Percentiles rank a stretch among this genome's conserved stretches.
Conservation (phyloP, 2,797 vertebrate genomes). For the Falco naumanni region DNA sequence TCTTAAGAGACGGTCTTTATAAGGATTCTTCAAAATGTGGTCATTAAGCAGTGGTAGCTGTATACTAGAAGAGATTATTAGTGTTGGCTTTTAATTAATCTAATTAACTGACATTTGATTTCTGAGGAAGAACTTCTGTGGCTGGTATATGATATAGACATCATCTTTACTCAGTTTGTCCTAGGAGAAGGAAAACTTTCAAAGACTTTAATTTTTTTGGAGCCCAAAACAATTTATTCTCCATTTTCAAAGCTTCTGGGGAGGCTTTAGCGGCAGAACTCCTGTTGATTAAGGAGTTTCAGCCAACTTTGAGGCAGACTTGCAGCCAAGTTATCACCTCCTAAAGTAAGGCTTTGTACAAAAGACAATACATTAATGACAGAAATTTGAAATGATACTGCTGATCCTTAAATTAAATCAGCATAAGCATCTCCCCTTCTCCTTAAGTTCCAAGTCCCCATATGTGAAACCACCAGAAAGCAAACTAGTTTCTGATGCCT, state of each 20-base stretch:
- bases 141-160: background rate
- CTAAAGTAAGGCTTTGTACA: background rate
- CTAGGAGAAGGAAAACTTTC: background rate
- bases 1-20: background rate
- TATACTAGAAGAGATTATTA: background rate
- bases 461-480: background rate
- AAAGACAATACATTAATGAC: background rate
- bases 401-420: background rate
- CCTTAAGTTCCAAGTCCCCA: background rate
- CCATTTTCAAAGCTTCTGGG: background rate
- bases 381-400: background rate
- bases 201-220: background rate
- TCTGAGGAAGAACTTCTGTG: background rate
- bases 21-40: background rate
- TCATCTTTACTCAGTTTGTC: background rate
- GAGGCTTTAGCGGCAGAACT: background rate
- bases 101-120: background rate
- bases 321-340: background rate
- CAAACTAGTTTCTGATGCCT: background rate
- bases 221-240: background rate
- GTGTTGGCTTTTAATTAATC: background rate
- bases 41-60: background rate
- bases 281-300: background rate
- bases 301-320: background rate
- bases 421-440: background rate